Percentiles rank a stretch among this genome's conserved stretches.
phyloP scores from a whole-genome alignment of 1,140 invertebrate genomes.

The Hycleus cichorii region DNA sequence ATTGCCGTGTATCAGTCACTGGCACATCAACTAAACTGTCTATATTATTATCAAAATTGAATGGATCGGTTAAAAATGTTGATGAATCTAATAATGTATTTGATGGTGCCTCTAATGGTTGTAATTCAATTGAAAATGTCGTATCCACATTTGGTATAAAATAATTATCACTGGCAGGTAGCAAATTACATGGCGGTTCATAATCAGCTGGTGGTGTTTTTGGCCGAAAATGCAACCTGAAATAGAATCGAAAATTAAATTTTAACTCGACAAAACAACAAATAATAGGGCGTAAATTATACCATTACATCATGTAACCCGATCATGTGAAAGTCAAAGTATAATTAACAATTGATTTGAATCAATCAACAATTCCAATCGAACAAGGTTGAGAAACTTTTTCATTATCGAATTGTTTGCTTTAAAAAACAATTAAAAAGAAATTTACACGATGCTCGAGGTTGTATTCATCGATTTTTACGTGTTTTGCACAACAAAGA shows the following conservation, averaged over 20 bases:
- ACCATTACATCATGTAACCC: too few species aligned
- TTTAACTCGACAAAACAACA: not conserved
- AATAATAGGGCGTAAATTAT: not conserved
- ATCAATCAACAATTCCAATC: too few species aligned
- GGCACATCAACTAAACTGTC: constrained; percentile 32
- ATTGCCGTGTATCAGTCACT: constrained; percentile 32
- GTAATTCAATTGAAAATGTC: constrained; percentile 51
- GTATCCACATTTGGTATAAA: constrained; percentile 46
- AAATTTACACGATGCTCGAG: too few species aligned
- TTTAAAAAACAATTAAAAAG: too few species aligned
- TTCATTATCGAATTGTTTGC: too few species aligned
- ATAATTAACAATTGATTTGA: too few species aligned
- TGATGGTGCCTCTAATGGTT: constrained; percentile 30
- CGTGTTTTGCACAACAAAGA: too few species aligned
- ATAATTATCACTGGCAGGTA: constrained; percentile 33
- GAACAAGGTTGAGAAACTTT: too few species aligned
- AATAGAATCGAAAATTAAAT: constrained; percentile 11
- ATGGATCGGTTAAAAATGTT: constrained; percentile 44
- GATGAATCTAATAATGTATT: constrained; percentile 36
- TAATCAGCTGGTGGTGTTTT: constrained; percentile 56
- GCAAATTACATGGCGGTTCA: constrained; percentile 29
- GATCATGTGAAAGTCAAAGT: too few species aligned
- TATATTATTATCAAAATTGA: constrained; percentile 43
- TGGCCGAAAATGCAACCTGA: constrained; percentile 67
- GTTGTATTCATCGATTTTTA: too few species aligned